These are phyloP conservation scores for Geotrupes spiniger DNA, from an alignment of 2,888 invertebrate species.

Conservation along the genomic window DNA sequence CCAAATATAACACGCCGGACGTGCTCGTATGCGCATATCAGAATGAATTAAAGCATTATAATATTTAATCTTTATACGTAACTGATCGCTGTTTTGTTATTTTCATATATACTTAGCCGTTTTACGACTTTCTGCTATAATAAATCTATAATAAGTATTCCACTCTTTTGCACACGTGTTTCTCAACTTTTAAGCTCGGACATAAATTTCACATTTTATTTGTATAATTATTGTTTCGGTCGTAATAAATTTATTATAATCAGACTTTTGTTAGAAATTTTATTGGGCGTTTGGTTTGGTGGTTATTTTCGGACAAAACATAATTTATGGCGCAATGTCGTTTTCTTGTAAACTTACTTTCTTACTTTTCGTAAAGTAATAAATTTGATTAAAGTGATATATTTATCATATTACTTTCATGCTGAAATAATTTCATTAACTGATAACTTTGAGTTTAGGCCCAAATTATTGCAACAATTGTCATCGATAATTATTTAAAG, in stretches of 20 bases:
- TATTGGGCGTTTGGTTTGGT: too few relatives aligned
- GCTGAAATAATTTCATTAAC: too few relatives aligned
- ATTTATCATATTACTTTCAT: too few relatives aligned
- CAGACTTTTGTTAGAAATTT: conserved; percentile 17
- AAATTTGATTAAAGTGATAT: too few relatives aligned
- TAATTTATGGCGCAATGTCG: too few relatives aligned
- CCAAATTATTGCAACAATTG: too few relatives aligned
- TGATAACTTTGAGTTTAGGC: too few relatives aligned
- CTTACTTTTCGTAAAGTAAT: too few relatives aligned
- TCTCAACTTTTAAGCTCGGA: conserved; percentile 18
- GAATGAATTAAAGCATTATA: conserved; percentile 42
- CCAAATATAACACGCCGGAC: conserved; percentile 38
- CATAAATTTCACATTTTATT: conserved; percentile 23
- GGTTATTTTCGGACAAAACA: too few relatives aligned
- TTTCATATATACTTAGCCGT: conserved; percentile 33
- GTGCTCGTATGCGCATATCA: conserved; percentile 39
- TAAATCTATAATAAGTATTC: conserved; percentile 39
- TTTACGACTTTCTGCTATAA: conserved; percentile 36
- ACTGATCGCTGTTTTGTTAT: conserved; percentile 35
- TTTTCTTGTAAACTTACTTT: too few relatives aligned
- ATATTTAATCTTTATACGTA: conserved; percentile 36
- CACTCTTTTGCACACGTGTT: conserved; percentile 36
- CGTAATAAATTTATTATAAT: conserved; percentile 22
- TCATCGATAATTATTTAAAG: too few relatives aligned
- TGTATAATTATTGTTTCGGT: conserved; percentile 23